Percentiles rank a stretch among this genome's conserved stretches.
These are phyloP conservation scores for Chauna torquata DNA, from an alignment of 2,113 vertebrate species.

Conservation along the genomic window DNA sequence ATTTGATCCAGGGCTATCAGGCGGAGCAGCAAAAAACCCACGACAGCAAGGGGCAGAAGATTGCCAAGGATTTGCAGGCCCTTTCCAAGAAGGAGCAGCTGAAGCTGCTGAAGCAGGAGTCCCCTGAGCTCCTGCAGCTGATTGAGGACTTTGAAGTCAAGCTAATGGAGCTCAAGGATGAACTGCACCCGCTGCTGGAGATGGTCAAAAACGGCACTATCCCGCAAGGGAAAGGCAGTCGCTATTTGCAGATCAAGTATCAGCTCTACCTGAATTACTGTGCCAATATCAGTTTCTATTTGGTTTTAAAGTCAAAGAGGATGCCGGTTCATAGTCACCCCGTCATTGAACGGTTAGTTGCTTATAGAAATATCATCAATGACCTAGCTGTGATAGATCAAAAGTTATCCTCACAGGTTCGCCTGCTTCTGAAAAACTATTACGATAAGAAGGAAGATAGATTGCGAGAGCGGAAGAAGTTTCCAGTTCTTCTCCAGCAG, in stretches of 20 bases:
- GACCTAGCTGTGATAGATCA: conserved; percentile 82
- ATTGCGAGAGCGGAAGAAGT: conserved; percentile 46
- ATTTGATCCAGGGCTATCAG: conserved; percentile 85
- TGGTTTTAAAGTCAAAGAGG: conserved; percentile 91
- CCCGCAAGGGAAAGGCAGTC: conserved; percentile 87
- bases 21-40: conserved; percentile 66
- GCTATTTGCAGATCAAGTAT: conserved; percentile 89
- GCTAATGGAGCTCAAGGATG: conserved; percentile 87
- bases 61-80: conserved; percentile 87
- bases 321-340: conserved; percentile 88
- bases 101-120: conserved; percentile 92
- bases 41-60: conserved; percentile 72
- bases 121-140: conserved; percentile 93
- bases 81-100: conserved; percentile 91
- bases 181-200: conserved; percentile 87
- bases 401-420: conserved; percentile 81
- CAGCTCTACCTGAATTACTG: conserved; percentile 96
- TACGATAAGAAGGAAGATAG: not conserved
- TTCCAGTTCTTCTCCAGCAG: not conserved
- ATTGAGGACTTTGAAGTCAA: conserved; percentile 92
- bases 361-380: conserved; percentile 89
- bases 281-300: conserved; percentile 94
- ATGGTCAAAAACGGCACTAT: conserved; percentile 84
- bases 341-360: conserved; percentile 89
- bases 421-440: conserved; percentile 72